Conservation (phyloP, 2,888 invertebrate genomes). For the Chaitophorus viminalis region DNA sequence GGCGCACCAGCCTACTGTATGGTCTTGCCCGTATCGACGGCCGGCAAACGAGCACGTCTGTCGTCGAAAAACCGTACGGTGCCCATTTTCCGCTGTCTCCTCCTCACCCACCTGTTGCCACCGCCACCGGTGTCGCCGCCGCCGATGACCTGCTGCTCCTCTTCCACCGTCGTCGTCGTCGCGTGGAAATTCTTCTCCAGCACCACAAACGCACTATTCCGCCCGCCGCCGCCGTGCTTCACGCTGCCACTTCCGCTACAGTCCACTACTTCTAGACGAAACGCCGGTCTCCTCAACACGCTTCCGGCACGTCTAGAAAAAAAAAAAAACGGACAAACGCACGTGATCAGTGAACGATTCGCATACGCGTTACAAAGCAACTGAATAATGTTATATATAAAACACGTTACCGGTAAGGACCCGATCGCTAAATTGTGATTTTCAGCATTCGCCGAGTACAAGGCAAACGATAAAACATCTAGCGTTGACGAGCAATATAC, state of each 20-base stretch:
- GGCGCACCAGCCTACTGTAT: neutral
- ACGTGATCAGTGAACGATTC: neutral
- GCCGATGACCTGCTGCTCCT: neutral
- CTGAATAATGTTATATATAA: no score
- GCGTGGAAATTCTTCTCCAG: neutral
- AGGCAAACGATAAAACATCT: no score
- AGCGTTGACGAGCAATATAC: no score
- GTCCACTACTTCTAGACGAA: constrained; percentile 47
- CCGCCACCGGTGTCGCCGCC: neutral
- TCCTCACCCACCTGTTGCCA: constrained; percentile 45
- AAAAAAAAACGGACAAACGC: neutral
- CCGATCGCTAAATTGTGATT: no score
- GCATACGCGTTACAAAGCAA: no score
- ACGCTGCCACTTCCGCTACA: constrained; percentile 4
- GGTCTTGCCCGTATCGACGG: constrained; percentile 4
- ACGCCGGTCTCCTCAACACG: constrained; percentile 35
- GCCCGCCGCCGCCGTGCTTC: neutral
- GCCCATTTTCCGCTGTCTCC: constrained; percentile 53
- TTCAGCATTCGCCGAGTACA: no score
- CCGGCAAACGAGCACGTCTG: constrained; percentile 10
- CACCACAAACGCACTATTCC: constrained; percentile 33
- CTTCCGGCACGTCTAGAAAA: constrained; percentile 9
- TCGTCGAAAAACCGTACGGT: constrained; percentile 40
- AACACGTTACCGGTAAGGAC: no score
- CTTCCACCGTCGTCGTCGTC: neutral